Base-by-base conservation (phyloP, 64 coral and sea anemone species). In the Montipora capricornis region DNA sequence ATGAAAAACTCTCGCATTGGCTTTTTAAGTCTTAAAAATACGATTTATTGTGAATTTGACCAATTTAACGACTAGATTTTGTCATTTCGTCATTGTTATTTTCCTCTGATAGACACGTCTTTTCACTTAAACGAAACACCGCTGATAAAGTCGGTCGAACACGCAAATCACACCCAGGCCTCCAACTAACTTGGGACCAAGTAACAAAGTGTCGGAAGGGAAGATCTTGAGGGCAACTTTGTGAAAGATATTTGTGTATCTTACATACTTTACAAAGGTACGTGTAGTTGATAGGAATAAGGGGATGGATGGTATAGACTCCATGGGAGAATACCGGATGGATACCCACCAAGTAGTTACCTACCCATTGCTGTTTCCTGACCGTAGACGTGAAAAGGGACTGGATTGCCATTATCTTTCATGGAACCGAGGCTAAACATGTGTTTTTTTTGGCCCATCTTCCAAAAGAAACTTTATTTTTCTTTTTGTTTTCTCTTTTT, bases 51-150 rank as follows among this genome's bases (percentile, higher is more conserved):
- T 81, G 55, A 81, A 61, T 60, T 61, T 20, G 22, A 61, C 79
- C 17, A 29, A 81, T 22, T 55, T 55, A 57, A 57, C 20, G 2
- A 5, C 50, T 22, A 80, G 17, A 53, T 22, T 3, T 81, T 26
- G 2, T 60, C 79, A 59, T 60, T 81, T 61, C 79, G 79, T 81
- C 79, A 81, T 81, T 81, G 55, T 81, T 81, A 81, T 81, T 81
- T 61, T 61, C 49, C 20, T 37, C 61, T 53, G 10, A 53, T 15
- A 37, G 52, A 62, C 51, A 81, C 79, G 79, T 81, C 51, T 81
- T 55, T 37, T 80, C 51, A 22, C 53, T 59, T 58, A 29, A 53
- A 53, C 52, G 76, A 14, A 78, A 49, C 13, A 50, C 47, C 76
- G 76, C 76, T 78, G 76, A 49, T 45, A 4, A 64, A 4, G 11